Conservation (phyloP, 1,140 invertebrate genomes). For the Cydia strobilella region DNA sequence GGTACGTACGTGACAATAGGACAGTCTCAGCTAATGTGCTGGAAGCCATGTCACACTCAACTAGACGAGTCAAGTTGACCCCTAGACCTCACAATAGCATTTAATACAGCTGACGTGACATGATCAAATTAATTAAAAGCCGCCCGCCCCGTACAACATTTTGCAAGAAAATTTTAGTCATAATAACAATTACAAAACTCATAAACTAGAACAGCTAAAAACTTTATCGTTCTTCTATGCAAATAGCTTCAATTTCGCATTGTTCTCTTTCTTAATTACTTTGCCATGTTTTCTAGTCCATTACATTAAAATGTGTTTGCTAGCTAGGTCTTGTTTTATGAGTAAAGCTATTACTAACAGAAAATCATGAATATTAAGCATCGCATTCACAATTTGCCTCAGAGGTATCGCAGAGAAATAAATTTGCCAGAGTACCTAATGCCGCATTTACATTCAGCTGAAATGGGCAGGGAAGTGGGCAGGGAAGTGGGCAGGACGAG, state of each 20-base stretch:
- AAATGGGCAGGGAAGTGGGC: no score
- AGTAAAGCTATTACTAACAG: conserved; percentile 3
- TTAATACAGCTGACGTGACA: neutral
- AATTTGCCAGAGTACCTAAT: neutral
- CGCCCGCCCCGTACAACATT: neutral
- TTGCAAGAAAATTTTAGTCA: neutral
- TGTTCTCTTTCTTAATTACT: conserved; percentile 3
- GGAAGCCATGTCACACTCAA: no score
- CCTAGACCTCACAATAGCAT: no score
- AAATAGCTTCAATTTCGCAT: neutral
- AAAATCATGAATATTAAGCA: conserved; percentile 12
- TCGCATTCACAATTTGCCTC: conserved; percentile 13
- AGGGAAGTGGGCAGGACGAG: no score
- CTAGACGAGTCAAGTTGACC: no score
- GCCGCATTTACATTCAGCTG: no score
- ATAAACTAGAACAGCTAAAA: neutral
- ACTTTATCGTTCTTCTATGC: conserved; percentile 14
- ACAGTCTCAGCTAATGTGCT: no score
- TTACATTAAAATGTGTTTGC: conserved; percentile 8
- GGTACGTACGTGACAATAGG: no score
- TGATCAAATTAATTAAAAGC: neutral
- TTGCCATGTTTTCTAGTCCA: conserved; percentile 1
- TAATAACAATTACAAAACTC: neutral
- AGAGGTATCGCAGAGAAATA: neutral
- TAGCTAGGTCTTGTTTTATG: neutral